Percentiles rank a stretch among this genome's conserved stretches.
Evolutionary conservation across 1,140 invertebrate species (phyloP).

Genomic region (Lethrus apterus): DNA sequence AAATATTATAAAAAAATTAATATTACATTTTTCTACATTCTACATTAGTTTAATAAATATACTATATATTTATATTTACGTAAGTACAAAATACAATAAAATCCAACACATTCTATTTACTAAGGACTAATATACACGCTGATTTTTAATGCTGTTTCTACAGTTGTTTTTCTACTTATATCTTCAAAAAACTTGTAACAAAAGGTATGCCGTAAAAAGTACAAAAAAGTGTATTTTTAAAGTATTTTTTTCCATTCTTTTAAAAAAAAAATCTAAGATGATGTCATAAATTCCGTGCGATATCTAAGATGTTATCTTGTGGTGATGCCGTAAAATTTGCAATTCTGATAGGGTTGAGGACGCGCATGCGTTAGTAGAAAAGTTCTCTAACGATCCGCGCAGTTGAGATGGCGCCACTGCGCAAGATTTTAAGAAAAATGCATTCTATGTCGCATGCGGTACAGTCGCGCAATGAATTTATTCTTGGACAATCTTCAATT

Average conservation of each 20-base stretch:
- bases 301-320: slow-evolving; percentile 6
- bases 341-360: not conserved
- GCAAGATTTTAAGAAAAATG: slow-evolving; percentile 40
- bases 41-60: not conserved
- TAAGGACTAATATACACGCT: not conserved
- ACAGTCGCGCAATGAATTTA: slow-evolving; percentile 33
- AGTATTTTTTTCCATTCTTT: slow-evolving; percentile 14
- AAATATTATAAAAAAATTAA: not conserved
- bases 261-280: slow-evolving; percentile 17
- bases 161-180: not conserved
- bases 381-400: slow-evolving; percentile 38
- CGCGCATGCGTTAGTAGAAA: slow-evolving; percentile 33
- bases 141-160: not conserved
- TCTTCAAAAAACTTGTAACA: not conserved
- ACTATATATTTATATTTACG: not conserved
- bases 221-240: slow-evolving; percentile 14
- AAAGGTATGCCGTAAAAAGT: not conserved
- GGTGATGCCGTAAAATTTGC: not conserved
- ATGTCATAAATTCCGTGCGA: not conserved
- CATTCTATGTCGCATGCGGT: slow-evolving; percentile 36
- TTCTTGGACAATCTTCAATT: no score
- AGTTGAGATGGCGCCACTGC: slow-evolving; percentile 31
- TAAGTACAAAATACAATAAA: no score
- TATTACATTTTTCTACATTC: not conserved
- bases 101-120: no score